phyloP scores from a whole-genome alignment of 2,113 vertebrate genomes.

The Turdus rufiventris region DNA sequence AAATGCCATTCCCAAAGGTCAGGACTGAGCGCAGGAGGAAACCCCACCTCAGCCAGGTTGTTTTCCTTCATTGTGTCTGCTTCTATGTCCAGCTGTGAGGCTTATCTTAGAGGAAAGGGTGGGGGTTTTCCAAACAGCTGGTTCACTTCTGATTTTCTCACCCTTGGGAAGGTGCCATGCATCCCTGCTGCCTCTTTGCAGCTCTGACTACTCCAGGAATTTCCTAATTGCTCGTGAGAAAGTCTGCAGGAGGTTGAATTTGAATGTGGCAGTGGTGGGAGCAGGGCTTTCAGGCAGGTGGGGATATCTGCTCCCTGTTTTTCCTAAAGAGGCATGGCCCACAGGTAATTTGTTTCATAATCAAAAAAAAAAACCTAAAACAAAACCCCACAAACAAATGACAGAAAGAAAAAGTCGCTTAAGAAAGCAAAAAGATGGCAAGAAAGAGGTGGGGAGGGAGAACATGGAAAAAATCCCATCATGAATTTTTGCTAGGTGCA shows the following conservation, averaged over 20 bases:
- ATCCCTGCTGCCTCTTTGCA: neutral
- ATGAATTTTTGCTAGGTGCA: neutral
- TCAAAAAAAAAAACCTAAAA: too few relatives aligned
- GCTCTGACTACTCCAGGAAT: neutral
- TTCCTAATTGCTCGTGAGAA: neutral
- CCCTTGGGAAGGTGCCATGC: neutral
- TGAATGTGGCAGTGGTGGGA: neutral
- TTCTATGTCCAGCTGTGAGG: neutral
- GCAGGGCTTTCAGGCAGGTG: neutral
- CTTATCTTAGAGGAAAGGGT: conserved; percentile 45
- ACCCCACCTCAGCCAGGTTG: neutral
- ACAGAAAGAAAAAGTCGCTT: neutral
- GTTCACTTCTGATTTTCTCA: conserved; percentile 4
- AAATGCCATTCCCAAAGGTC: neutral
- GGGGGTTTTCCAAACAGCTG: neutral
- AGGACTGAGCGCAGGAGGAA: neutral
- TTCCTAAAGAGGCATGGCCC: neutral
- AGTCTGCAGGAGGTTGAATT: neutral
- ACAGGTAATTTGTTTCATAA: neutral
- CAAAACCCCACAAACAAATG: neutral
- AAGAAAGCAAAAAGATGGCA: neutral
- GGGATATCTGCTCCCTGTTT: neutral
- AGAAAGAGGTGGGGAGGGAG: neutral
- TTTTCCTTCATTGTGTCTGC: conserved; percentile 9
- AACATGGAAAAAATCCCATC: neutral